phyloP scores from a whole-genome alignment of 1,140 invertebrate species.

The Telenomus remus region DNA sequence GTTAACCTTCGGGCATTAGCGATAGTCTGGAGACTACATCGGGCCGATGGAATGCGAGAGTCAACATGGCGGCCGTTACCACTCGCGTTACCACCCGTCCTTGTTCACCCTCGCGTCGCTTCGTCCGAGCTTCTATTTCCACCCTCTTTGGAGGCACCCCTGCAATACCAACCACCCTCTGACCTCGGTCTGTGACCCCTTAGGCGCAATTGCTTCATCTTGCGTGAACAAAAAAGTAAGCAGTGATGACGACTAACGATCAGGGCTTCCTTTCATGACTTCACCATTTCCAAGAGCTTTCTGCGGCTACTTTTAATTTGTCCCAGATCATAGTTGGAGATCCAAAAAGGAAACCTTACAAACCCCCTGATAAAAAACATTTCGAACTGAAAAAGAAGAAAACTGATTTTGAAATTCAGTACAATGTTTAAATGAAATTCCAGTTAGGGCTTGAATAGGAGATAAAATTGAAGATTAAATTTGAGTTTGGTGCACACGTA shows the following conservation, averaged over 20 bases:
- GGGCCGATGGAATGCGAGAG: conserved; percentile 39
- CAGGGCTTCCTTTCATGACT: conserved; percentile 30
- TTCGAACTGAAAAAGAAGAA: too few relatives aligned
- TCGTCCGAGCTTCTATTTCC: conserved; percentile 48
- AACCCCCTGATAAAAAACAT: too few relatives aligned
- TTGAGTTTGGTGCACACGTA: not conserved
- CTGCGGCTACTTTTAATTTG: not conserved
- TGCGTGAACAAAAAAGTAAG: conserved; percentile 45
- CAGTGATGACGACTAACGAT: conserved; percentile 38
- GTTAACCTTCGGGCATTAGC: conserved; percentile 58
- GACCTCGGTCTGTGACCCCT: conserved; percentile 66
- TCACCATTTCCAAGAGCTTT: not conserved
- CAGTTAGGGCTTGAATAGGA: too few relatives aligned
- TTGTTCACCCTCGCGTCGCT: conserved; percentile 50
- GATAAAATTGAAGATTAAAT: too few relatives aligned
- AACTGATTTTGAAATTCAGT: too few relatives aligned
- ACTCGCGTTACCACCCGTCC: conserved; percentile 55
- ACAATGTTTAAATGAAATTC: too few relatives aligned
- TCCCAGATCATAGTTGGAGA: too few relatives aligned
- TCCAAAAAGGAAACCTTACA: too few relatives aligned
- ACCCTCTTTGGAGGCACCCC: conserved; percentile 59
- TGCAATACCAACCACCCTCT: conserved; percentile 50
- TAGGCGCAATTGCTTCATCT: conserved; percentile 55
- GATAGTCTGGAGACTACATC: conserved; percentile 51
- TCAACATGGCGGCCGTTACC: conserved; percentile 55